Evolutionary conservation across 2,797 vertebrate species (phyloP).

Genomic region (Onychomys leucogaster): DNA sequence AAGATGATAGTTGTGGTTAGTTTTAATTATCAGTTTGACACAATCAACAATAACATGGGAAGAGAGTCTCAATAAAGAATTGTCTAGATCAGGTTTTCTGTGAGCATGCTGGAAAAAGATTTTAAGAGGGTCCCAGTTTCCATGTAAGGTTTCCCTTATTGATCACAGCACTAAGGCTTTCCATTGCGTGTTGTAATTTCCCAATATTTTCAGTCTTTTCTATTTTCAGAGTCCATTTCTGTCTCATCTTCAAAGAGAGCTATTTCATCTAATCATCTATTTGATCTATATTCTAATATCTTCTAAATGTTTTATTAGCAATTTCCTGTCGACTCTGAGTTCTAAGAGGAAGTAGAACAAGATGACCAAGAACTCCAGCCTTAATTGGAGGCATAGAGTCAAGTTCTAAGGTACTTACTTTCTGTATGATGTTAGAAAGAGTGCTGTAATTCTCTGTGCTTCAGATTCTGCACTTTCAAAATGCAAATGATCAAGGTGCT

Average conservation of each 20-base stretch:
- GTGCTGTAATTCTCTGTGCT: background rate
- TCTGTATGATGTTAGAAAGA: background rate
- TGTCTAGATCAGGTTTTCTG: background rate
- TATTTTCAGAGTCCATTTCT: conserved; percentile 51
- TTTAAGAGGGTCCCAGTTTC: background rate
- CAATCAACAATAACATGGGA: background rate
- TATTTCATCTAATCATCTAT: conserved; percentile 53
- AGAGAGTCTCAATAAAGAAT: background rate
- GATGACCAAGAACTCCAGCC: background rate
- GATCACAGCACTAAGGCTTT: background rate
- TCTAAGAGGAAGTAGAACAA: background rate
- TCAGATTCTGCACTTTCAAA: conserved; percentile 2
- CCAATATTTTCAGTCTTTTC: conserved; percentile 30
- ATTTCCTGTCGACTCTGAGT: background rate
- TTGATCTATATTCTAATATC: conserved; percentile 60
- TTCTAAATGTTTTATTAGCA: conserved; percentile 53
- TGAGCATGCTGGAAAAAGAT: background rate
- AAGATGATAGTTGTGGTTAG: background rate
- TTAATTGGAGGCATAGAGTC: background rate
- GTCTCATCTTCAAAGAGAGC: conserved; percentile 49
- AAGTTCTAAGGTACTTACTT: background rate
- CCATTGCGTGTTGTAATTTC: background rate
- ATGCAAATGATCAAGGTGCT: background rate
- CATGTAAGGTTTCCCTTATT: background rate
- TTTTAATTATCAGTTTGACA: background rate